A percentile compares a stretch with the other conserved stretches of the same genome.
These are phyloP conservation scores for Xiphophorus birchmanni DNA, from an alignment of 2,797 vertebrate genomes.

Conservation along the genomic window DNA sequence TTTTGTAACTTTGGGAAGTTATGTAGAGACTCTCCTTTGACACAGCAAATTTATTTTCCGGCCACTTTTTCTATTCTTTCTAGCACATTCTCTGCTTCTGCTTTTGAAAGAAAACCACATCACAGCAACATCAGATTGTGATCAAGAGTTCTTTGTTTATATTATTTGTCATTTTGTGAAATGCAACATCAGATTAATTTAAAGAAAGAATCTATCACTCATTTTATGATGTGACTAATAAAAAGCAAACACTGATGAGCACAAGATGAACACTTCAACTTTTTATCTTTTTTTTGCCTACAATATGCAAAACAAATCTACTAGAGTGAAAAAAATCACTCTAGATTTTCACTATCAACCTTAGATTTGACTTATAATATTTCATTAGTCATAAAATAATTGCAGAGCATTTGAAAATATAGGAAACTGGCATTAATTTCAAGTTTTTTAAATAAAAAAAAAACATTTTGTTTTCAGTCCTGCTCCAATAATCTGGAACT, in stretches of 20 bases:
- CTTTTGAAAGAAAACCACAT: background rate
- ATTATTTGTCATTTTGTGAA: background rate
- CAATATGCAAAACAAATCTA: background rate
- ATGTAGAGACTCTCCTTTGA: background rate
- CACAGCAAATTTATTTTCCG: background rate
- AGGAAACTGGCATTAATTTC: background rate
- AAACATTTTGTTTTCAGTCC: background rate
- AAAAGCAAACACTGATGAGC: background rate
- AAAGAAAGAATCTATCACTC: background rate
- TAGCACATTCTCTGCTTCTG: background rate
- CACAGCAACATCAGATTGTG: background rate
- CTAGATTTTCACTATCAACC: background rate
- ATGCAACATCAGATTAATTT: background rate
- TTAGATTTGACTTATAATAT: background rate
- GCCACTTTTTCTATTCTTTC: background rate
- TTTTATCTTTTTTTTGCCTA: background rate
- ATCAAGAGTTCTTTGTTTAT: background rate
- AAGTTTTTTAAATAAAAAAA: background rate
- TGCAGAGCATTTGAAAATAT: background rate
- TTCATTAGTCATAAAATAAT: background rate
- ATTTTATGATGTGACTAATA: background rate
- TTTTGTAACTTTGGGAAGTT: background rate
- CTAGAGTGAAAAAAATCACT: background rate
- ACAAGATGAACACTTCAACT: background rate
- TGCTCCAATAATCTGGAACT: background rate